phyloP scores from a whole-genome alignment of 2,888 invertebrate genomes.

The Microctonus brassicae region DNA sequence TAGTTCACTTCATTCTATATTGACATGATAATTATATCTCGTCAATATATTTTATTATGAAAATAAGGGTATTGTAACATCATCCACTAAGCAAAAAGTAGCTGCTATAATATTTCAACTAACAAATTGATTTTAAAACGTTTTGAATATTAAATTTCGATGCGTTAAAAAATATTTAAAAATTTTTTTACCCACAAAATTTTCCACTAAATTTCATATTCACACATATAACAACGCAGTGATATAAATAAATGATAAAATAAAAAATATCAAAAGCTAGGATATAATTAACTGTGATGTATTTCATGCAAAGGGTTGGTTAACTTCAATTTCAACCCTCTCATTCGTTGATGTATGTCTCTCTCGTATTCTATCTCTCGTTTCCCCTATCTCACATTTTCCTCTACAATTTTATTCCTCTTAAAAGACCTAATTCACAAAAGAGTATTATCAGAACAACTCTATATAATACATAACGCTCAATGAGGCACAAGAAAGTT shows the following conservation, averaged over 20 bases:
- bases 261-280: not conserved
- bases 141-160: no score
- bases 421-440: slow-evolving; percentile 42
- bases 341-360: not conserved
- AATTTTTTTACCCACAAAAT: no score
- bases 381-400: not conserved
- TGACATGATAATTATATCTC: no score
- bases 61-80: no score
- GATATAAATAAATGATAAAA: not conserved
- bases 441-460: slow-evolving; percentile 30
- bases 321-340: slow-evolving; percentile 15
- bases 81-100: no score
- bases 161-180: no score
- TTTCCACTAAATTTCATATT: not conserved
- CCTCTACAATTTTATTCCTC: not conserved
- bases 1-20: no score
- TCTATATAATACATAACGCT: no score
- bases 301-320: slow-evolving; percentile 7
- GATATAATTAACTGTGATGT: slow-evolving; percentile 6
- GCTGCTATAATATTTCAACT: no score
- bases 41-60: no score
- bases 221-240: not conserved
- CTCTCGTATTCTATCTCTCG: not conserved
- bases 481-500: not conserved
- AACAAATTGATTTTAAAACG: no score